A percentile compares a stretch with the other conserved stretches of the same genome.
Evolutionary conservation across 2,113 vertebrate genomes (phyloP).

Genomic region (Periophthalmodon schlosseri): DNA sequence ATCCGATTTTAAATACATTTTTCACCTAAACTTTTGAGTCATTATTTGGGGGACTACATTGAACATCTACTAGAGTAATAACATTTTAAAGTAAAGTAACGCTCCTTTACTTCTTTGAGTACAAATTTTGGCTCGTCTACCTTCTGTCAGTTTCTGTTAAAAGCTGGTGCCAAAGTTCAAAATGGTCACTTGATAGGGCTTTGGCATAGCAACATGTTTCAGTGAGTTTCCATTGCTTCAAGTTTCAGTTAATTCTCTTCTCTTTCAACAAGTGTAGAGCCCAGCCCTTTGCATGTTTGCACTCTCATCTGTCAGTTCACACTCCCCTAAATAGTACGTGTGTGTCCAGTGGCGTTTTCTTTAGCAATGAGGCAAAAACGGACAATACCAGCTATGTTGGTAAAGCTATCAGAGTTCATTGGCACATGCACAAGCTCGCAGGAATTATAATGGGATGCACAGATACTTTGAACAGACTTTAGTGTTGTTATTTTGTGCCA

Average conservation of each 20-base stretch:
- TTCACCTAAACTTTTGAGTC: too few relatives aligned
- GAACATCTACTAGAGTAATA: too few relatives aligned
- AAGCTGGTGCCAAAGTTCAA: not conserved
- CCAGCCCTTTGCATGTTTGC: constrained; percentile 51
- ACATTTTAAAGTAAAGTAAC: too few relatives aligned
- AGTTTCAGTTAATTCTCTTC: constrained; percentile 35
- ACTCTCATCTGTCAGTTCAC: constrained; percentile 56
- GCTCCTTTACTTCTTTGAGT: too few relatives aligned
- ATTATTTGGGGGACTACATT: too few relatives aligned
- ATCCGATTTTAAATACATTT: too few relatives aligned
- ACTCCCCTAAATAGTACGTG: constrained; percentile 52
- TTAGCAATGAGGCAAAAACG: constrained; percentile 21
- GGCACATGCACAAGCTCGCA: constrained; percentile 21
- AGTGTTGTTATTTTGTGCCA: constrained; percentile 40
- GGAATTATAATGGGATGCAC: constrained; percentile 33
- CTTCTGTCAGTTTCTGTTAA: not conserved
- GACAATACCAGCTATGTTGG: constrained; percentile 14
- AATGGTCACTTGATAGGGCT: not conserved
- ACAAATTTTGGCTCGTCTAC: too few relatives aligned
- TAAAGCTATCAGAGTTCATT: constrained; percentile 19
- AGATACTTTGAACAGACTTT: constrained; percentile 39
- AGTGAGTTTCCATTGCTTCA: constrained; percentile 34
- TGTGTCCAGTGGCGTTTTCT: constrained; percentile 43
- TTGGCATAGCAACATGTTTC: constrained; percentile 32
- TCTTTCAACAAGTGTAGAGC: constrained; percentile 32